Evolutionary conservation across 2,113 vertebrate genomes (phyloP).

Genomic region (Stegostoma tigrinum): DNA sequence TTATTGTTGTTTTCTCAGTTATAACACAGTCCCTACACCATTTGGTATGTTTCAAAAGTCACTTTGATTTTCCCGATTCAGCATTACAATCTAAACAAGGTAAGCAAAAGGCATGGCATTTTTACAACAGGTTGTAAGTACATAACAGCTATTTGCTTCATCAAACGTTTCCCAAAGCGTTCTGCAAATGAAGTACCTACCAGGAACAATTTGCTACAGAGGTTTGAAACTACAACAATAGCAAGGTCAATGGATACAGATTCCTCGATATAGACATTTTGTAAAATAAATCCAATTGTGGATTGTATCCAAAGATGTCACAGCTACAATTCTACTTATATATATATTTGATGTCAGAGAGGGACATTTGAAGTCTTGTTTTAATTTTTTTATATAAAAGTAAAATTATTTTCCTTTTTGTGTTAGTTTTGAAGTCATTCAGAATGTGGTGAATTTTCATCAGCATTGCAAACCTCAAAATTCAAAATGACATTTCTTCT

Average conservation of each 20-base stretch:
- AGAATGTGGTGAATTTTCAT: not conserved
- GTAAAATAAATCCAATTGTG: not conserved
- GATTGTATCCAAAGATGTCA: not conserved
- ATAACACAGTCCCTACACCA: not conserved
- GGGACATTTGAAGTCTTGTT: not conserved
- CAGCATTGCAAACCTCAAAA: too few relatives aligned
- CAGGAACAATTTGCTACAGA: not conserved
- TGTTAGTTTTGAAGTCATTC: not conserved
- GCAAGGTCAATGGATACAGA: not conserved
- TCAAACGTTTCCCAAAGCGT: not conserved
- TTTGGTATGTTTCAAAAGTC: not conserved
- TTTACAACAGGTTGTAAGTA: not conserved
- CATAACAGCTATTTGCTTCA: not conserved
- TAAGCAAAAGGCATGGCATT: not conserved
- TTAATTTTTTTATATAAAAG: not conserved
- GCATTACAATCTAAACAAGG: not conserved
- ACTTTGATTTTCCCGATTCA: not conserved
- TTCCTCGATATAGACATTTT: not conserved
- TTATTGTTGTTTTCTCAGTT: not conserved
- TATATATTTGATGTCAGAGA: not conserved
- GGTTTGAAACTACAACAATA: not conserved
- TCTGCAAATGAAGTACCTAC: not conserved
- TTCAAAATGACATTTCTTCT: too few relatives aligned
- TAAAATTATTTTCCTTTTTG: not conserved
- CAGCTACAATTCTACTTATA: not conserved